Evolutionary conservation across 2,888 invertebrate genomes (phyloP).

Genomic region (Cactoblastis cactorum): DNA sequence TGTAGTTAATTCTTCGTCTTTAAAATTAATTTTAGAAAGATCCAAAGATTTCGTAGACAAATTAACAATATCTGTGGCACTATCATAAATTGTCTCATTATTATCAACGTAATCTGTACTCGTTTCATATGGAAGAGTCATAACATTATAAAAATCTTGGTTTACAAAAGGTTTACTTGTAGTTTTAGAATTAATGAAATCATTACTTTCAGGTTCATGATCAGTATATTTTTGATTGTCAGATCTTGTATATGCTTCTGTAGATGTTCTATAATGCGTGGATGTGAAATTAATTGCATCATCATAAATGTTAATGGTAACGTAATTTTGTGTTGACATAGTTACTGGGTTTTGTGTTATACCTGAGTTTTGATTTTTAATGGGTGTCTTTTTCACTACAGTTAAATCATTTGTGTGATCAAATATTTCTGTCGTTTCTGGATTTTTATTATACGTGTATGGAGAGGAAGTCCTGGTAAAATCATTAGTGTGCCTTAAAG

Average conservation of each 20-base stretch:
- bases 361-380: background rate
- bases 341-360: background rate
- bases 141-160: too few relatives aligned
- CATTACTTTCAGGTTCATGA: too few relatives aligned
- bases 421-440: background rate
- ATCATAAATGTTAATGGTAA: background rate
- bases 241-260: background rate
- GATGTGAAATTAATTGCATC: background rate
- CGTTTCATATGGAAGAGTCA: too few relatives aligned
- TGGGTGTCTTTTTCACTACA: too few relatives aligned
- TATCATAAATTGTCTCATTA: too few relatives aligned
- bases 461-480: background rate
- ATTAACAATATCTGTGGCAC: too few relatives aligned
- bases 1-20: background rate
- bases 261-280: background rate
- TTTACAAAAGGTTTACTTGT: too few relatives aligned
- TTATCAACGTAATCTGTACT: too few relatives aligned
- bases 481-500: background rate
- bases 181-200: too few relatives aligned
- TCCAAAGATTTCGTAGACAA: background rate
- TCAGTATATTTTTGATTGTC: background rate
- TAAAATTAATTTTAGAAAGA: background rate
- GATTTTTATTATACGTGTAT: background rate
- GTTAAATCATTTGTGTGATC: background rate
- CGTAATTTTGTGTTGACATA: background rate